A percentile compares a stretch with the other conserved stretches of the same genome.
These are phyloP conservation scores for Drosophila sp. DNA, from an alignment of 1,140 invertebrate genomes.

Conservation along the genomic window DNA sequence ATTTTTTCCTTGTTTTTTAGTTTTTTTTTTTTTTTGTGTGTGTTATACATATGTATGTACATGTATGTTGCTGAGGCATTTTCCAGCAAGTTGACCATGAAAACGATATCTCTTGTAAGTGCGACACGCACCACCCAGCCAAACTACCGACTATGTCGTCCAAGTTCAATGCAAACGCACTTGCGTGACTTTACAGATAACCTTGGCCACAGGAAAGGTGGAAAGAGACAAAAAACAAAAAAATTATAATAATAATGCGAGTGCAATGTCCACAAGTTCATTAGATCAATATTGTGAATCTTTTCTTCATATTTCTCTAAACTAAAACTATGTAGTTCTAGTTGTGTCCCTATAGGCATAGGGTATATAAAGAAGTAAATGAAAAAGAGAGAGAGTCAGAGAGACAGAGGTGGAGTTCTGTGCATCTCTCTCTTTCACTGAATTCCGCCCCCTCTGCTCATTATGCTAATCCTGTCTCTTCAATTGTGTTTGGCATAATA, in stretches of 20 bases:
- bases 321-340: too few species aligned
- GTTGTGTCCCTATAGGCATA: too few species aligned
- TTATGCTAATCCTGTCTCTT: conserved; percentile 48
- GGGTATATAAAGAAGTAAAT: too few species aligned
- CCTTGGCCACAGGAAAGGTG: conserved; percentile 27
- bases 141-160: conserved; percentile 38
- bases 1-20: background rate
- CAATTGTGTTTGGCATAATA: conserved; percentile 55
- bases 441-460: conserved; percentile 8
- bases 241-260: background rate
- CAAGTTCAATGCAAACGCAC: conserved; percentile 63
- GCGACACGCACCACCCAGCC: conserved; percentile 50
- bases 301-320: too few species aligned
- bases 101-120: conserved; percentile 32
- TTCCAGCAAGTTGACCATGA: conserved; percentile 66
- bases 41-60: too few species aligned
- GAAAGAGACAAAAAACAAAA: conserved; percentile 1
- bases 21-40: background rate
- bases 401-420: background rate
- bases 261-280: too few species aligned
- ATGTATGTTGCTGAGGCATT: conserved; percentile 37
- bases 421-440: background rate
- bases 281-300: too few species aligned
- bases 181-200: conserved; percentile 42
- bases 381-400: too few species aligned